Evolutionary conservation across 2,888 invertebrate species (phyloP), one percentile per base, ranked within the genome.

Genomic region (Allophyes oxyacanthae): DNA sequence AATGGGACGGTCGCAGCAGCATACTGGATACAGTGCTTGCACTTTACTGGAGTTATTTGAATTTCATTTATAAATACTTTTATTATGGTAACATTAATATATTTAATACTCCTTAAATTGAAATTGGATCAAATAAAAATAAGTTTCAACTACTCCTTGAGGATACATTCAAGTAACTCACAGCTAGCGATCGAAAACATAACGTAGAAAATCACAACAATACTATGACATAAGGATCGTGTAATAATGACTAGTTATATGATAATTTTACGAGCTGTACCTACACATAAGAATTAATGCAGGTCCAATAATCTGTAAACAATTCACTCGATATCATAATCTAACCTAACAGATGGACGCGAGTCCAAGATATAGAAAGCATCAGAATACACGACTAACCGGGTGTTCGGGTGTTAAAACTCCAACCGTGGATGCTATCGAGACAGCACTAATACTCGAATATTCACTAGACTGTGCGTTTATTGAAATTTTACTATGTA

Each of bases 381-480:
- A 82, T 86, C 81, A 83, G 84, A 84, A 70, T 84, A 88, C 84
- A 89, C 84, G 81, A 87, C 86, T 86, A 89, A 82, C 81, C 81
- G 54, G 71, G 58, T 72, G 65, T 74, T 83, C 83, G 79, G 84
- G 84, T 87, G 85, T 87, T 82, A 77, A 80, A 81, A 85, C 83
- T 85, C 84, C 89, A 85, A 88, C 87, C 86, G 88, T 86, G 87
- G 85, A 81, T 84, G 84, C 86, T 88, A 88, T 87, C 86, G 83
- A 89, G 89, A 91, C 87, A 85, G 87, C 90, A 88, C 91, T 92
- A 91, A 87, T 87, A 88, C 88, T 88, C 83, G 87, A 90, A 91
- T 92, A 92, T 86, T 86, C 91, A 89, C 92, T 94, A 93, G 85
- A 92, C 91, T 94, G 94, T 94, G 94, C 94, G 94, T 92, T 90